phyloP scores from a whole-genome alignment of 2,888 invertebrate species.

The Scaptodrosophila latifasciaeformis region DNA sequence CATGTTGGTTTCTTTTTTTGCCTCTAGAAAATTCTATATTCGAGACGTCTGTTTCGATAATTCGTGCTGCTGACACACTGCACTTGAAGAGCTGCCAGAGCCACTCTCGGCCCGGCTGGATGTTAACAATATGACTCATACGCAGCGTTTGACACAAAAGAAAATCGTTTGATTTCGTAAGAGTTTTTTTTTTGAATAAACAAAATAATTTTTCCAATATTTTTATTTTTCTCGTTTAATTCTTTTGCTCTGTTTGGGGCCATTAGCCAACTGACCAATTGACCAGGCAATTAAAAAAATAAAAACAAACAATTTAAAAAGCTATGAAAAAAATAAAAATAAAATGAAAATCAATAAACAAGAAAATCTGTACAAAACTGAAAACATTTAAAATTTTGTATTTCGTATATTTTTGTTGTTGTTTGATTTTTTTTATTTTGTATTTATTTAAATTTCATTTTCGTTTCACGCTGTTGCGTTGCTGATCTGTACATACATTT shows the following conservation, averaged over 20 bases:
- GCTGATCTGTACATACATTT: conserved; percentile 5
- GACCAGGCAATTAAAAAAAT: conserved; percentile 17
- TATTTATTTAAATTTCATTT: conserved; percentile 35
- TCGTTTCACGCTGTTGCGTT: conserved; percentile 4
- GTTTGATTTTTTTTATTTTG: too few relatives aligned
- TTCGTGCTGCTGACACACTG: background rate
- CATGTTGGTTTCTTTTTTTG: too few relatives aligned
- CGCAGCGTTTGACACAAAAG: conserved; percentile 10
- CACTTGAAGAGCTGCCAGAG: background rate
- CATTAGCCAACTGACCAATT: conserved; percentile 45
- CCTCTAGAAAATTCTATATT: too few relatives aligned
- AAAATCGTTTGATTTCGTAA: background rate
- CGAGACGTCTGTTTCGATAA: background rate
- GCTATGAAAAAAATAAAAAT: background rate
- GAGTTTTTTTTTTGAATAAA: too few relatives aligned
- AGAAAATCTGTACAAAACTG: too few relatives aligned
- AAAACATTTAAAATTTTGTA: too few relatives aligned
- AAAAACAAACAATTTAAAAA: background rate
- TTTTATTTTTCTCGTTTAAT: background rate
- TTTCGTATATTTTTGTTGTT: too few relatives aligned
- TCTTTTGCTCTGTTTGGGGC: conserved; percentile 6
- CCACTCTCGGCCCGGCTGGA: background rate
- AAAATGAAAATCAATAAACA: background rate
- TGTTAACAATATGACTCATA: conserved; percentile 31
- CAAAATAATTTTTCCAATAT: too few relatives aligned